A percentile compares a stretch with the other conserved stretches of the same genome.
phyloP scores from a whole-genome alignment of 1,140 invertebrate genomes.

The Melitaea cinxia region DNA sequence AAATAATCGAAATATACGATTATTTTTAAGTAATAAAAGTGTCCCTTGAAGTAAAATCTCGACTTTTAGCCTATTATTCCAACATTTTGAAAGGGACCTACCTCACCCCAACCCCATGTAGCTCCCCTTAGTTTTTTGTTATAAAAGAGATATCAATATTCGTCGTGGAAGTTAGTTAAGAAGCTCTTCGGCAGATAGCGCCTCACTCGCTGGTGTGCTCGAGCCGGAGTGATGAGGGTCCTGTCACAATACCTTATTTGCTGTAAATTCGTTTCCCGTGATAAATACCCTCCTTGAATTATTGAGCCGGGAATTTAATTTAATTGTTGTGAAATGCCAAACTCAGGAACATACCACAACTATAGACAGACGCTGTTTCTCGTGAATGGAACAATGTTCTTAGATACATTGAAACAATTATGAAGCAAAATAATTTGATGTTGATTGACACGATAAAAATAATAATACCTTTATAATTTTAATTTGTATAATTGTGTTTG shows the following conservation, averaged over 20 bases:
- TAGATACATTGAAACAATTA: too few species aligned
- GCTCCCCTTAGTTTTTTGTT: not conserved
- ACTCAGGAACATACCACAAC: not conserved
- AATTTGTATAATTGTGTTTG: too few species aligned
- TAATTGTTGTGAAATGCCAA: not conserved
- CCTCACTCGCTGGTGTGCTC: not conserved
- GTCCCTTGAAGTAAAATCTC: too few species aligned
- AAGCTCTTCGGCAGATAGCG: not conserved
- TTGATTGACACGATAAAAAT: too few species aligned
- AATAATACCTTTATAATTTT: too few species aligned
- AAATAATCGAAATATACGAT: too few species aligned
- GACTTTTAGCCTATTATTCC: too few species aligned
- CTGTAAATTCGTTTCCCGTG: not conserved
- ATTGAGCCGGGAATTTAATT: not conserved
- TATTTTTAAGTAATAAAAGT: too few species aligned
- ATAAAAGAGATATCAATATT: not conserved
- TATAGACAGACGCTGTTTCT: not conserved
- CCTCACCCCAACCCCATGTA: too few species aligned
- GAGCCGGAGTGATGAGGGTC: not conserved
- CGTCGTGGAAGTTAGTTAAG: not conserved
- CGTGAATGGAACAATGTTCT: too few species aligned
- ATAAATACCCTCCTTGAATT: not conserved
- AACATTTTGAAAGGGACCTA: too few species aligned
- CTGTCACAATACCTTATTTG: constrained; percentile 3
- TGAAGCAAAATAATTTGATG: too few species aligned